A percentile compares a stretch with the other conserved stretches of the same genome.
These are phyloP conservation scores for Asteroscopus sphinx DNA, from an alignment of 2,888 invertebrate species.

Conservation along the genomic window DNA sequence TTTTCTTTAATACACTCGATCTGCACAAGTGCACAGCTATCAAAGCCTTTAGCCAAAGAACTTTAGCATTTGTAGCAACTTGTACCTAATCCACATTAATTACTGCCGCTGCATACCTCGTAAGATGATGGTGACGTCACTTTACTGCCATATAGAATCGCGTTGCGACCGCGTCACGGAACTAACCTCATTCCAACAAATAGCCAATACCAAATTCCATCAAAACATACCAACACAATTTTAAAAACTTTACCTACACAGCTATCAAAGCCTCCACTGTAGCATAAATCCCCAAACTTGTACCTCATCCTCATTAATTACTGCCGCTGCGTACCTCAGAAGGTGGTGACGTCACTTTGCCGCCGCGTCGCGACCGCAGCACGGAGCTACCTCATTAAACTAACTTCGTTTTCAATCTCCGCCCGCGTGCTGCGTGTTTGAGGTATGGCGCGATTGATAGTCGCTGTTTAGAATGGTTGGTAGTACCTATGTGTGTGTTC, in stretches of 20 bases:
- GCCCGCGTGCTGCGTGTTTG: slow-evolving; percentile 43
- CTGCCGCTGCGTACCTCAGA: slow-evolving; percentile 33
- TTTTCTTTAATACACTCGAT: no score
- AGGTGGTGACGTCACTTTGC: slow-evolving; percentile 33
- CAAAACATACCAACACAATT: no score
- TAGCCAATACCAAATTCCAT: no score
- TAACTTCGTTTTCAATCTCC: slow-evolving; percentile 59
- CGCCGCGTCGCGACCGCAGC: slow-evolving; percentile 32
- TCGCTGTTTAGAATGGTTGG: slow-evolving; percentile 17
- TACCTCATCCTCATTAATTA: slow-evolving; percentile 42
- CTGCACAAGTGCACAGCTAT: no score
- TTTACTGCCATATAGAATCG: no score
- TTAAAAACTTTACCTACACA: not conserved
- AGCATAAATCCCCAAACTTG: slow-evolving; percentile 11
- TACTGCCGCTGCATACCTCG: no score
- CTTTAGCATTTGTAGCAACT: no score
- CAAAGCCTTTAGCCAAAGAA: no score
- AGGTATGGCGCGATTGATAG: slow-evolving; percentile 52
- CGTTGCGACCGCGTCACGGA: no score
- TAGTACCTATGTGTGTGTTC: slow-evolving; percentile 22
- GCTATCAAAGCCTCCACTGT: slow-evolving; percentile 19
- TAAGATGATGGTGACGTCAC: no score
- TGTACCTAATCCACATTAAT: no score
- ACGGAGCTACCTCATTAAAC: slow-evolving; percentile 55
- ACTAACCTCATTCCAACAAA: no score